Conservation (phyloP, 2,113 vertebrate species). For the Eurypyga helias region DNA sequence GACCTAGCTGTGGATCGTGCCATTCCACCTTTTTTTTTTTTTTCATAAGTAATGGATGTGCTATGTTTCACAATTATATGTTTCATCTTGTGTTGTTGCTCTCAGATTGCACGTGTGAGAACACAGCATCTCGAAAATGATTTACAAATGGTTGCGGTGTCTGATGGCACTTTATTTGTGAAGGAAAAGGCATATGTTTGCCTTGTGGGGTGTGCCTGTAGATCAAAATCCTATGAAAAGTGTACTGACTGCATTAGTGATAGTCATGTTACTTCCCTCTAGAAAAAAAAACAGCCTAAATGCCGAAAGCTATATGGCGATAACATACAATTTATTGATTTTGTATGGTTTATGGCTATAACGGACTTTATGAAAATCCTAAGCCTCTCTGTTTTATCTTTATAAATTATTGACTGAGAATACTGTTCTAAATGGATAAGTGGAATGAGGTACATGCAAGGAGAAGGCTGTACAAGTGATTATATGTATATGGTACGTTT, state of each 20-base stretch:
- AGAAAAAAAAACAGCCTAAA: neutral
- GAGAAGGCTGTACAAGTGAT: neutral
- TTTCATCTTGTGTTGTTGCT: constrained; percentile 4
- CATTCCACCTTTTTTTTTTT: neutral
- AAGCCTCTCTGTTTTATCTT: constrained; percentile 10
- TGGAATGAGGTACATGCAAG: neutral
- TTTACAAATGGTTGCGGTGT: neutral
- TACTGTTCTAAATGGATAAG: neutral
- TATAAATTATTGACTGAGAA: constrained; percentile 15
- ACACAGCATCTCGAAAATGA: constrained; percentile 12
- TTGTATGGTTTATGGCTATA: neutral
- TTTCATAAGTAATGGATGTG: neutral
- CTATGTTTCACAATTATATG: constrained; percentile 34
- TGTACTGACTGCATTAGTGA: neutral
- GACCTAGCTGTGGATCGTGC: neutral
- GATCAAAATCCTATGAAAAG: neutral
- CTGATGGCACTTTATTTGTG: constrained; percentile 40
- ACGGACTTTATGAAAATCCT: neutral
- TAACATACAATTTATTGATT: constrained; percentile 29
- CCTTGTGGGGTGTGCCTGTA: constrained; percentile 4
- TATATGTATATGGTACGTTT: neutral
- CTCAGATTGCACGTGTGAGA: constrained; percentile 51
- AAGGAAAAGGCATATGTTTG: constrained; percentile 51
- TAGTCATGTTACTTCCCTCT: neutral
- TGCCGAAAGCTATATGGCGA: neutral